Percentiles rank a stretch among this genome's conserved stretches.
These are phyloP conservation scores for Drosophila baimaii DNA, from an alignment of 1,140 invertebrate species.

Conservation along the genomic window DNA sequence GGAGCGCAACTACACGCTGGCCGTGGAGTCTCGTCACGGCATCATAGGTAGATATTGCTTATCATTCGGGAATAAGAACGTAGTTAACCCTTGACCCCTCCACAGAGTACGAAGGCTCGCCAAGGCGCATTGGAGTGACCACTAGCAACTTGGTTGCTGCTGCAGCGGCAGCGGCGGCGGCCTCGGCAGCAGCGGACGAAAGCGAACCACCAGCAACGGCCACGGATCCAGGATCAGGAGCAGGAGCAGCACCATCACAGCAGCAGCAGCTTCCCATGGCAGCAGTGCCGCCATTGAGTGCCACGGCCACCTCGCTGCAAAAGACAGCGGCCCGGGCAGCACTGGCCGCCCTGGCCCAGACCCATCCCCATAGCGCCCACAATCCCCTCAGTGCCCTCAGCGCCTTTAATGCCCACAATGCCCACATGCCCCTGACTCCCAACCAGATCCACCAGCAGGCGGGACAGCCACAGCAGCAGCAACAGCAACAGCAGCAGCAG, in stretches of 20 bases:
- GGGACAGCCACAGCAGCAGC: constrained; percentile 43
- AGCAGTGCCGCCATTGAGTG: constrained; percentile 42
- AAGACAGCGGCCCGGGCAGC: constrained; percentile 64
- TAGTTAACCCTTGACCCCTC: neutral
- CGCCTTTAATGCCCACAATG: constrained; percentile 2
- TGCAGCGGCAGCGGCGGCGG: constrained; percentile 20
- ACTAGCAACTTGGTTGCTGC: constrained; percentile 41
- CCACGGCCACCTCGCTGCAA: constrained; percentile 54
- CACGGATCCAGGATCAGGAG: constrained; percentile 29
- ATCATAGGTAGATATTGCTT: constrained; percentile 65
- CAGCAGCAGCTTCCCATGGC: constrained; percentile 85
- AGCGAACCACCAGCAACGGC: constrained; percentile 60
- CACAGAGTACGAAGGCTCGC: constrained; percentile 94
- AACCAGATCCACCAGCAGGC: constrained; percentile 37
- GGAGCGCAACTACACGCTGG: constrained; percentile 78
- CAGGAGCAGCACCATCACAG: constrained; percentile 30
- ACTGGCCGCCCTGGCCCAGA: constrained; percentile 51
- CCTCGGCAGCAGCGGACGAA: constrained; percentile 56
- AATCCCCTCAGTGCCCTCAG: constrained; percentile 15
- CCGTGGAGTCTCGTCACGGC: constrained; percentile 77
- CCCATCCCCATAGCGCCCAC: constrained; percentile 26
- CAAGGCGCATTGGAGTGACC: constrained; percentile 90
- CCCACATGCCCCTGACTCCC: constrained; percentile 27
- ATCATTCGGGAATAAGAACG: too few relatives aligned
- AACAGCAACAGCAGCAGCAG: constrained; percentile 53